Percentiles rank a stretch among this genome's conserved stretches.
Evolutionary conservation across 1,140 invertebrate genomes (phyloP).

Genomic region (Meteorus sp.): DNA sequence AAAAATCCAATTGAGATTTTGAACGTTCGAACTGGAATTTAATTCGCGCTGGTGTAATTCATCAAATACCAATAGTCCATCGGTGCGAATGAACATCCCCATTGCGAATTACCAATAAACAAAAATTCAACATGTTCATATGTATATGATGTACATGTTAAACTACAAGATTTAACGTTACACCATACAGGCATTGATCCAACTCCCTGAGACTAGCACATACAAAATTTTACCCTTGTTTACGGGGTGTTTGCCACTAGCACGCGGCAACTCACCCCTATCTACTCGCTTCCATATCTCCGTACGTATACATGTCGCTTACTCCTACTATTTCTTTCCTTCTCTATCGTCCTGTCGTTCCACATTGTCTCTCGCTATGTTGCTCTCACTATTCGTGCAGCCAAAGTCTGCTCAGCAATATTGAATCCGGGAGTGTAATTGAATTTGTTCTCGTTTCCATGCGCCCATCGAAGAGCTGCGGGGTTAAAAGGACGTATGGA

Average conservation of each 20-base stretch:
- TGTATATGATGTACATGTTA: too few species aligned
- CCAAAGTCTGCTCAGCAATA: conserved; percentile 34
- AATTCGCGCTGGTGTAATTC: conserved; percentile 36
- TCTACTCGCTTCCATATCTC: too few species aligned
- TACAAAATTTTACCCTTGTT: conserved; percentile 47
- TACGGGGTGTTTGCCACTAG: conserved; percentile 42
- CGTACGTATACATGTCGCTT: too few species aligned
- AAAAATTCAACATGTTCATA: too few species aligned
- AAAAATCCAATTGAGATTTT: conserved; percentile 24
- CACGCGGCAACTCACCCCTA: conserved; percentile 19
- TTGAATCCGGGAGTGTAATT: conserved; percentile 44
- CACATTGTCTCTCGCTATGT: too few species aligned
- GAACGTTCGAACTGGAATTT: conserved; percentile 31
- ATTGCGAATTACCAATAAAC: background rate
- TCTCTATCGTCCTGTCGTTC: too few species aligned
- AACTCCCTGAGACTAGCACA: conserved; percentile 25
- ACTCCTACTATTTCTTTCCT: background rate
- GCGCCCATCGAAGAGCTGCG: conserved; percentile 35
- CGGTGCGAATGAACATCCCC: conserved; percentile 16
- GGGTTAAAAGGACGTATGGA: conserved; percentile 23
- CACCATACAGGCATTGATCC: too few species aligned
- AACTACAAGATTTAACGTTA: too few species aligned
- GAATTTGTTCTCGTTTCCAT: conserved; percentile 48
- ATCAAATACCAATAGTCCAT: conserved; percentile 37
- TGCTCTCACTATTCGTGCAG: too few species aligned